phyloP scores from a whole-genome alignment of 2,797 vertebrate genomes.

The Alfaro cultratus region DNA sequence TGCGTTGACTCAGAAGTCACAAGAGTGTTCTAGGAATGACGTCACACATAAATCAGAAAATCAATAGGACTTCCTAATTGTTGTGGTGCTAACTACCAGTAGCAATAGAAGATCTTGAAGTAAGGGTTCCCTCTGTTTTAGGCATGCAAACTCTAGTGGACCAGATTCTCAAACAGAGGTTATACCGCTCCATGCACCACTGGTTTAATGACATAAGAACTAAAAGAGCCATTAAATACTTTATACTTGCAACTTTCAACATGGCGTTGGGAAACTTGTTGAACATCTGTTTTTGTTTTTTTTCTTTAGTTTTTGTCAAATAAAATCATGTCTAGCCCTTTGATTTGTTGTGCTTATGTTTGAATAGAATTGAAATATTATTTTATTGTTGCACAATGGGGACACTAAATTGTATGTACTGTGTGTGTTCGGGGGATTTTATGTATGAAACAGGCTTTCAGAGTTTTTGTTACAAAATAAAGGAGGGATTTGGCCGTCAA shows the following conservation, averaged over 20 bases:
- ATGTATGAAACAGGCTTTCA: conserved; percentile 70
- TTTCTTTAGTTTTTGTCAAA: conserved; percentile 72
- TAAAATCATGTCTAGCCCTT: conserved; percentile 83
- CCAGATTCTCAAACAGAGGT: neutral
- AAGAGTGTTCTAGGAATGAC: neutral
- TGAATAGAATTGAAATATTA: conserved; percentile 2
- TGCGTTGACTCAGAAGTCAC: neutral
- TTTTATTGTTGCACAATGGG: too few relatives aligned
- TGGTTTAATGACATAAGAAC: neutral
- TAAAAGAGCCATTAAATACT: neutral
- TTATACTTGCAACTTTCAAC: neutral
- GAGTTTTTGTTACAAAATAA: conserved; percentile 77
- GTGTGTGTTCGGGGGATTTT: conserved; percentile 36
- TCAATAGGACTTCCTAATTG: neutral
- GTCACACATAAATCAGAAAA: neutral
- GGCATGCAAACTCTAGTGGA: neutral
- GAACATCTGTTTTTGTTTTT: too few relatives aligned
- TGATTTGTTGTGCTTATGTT: conserved; percentile 67
- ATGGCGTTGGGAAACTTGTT: too few relatives aligned
- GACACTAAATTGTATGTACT: conserved; percentile 12
- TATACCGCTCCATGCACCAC: neutral
- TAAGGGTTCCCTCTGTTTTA: neutral
- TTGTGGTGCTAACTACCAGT: neutral
- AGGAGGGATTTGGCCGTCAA: conserved; percentile 54
- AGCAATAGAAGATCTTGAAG: neutral